These are phyloP conservation scores for Mormyrus hasselquistii DNA, from an alignment of 2,797 vertebrate genomes.

Conservation along the genomic window DNA sequence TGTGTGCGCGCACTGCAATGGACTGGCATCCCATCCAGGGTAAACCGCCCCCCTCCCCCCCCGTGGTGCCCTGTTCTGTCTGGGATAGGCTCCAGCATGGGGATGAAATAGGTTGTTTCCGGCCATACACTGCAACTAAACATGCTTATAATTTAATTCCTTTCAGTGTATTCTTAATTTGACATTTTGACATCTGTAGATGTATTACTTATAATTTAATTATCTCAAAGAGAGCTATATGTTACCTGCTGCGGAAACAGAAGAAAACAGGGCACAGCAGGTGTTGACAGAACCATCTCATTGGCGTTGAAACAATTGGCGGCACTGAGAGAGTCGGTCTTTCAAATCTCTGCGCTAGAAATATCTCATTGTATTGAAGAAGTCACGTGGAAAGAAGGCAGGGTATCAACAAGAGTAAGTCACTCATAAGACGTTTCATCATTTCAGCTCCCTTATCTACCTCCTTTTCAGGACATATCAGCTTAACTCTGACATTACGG, in stretches of 20 bases:
- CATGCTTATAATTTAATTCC: not conserved
- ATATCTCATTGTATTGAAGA: not conserved
- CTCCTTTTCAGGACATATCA: not conserved
- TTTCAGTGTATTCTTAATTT: not conserved
- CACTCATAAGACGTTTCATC: not conserved
- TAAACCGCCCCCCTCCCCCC: not conserved
- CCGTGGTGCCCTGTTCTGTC: not conserved
- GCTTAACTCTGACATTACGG: constrained; percentile 37
- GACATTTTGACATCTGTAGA: not conserved
- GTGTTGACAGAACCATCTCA: not conserved
- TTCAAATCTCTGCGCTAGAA: not conserved
- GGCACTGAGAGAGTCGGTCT: not conserved
- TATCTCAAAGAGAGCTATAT: not conserved
- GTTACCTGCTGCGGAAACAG: not conserved
- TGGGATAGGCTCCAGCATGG: not conserved
- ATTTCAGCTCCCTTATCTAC: not conserved
- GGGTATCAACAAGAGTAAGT: not conserved
- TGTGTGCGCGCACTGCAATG: not conserved
- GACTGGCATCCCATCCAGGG: not conserved
- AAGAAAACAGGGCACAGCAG: not conserved
- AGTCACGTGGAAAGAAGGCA: not conserved
- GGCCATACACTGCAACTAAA: not conserved
- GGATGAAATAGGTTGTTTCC: not conserved
- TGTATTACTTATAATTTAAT: not conserved
- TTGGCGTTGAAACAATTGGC: not conserved